A percentile compares a stretch with the other conserved stretches of the same genome.
Conservation (phyloP, 2,797 vertebrate genomes). For the Vultur gryphus region DNA sequence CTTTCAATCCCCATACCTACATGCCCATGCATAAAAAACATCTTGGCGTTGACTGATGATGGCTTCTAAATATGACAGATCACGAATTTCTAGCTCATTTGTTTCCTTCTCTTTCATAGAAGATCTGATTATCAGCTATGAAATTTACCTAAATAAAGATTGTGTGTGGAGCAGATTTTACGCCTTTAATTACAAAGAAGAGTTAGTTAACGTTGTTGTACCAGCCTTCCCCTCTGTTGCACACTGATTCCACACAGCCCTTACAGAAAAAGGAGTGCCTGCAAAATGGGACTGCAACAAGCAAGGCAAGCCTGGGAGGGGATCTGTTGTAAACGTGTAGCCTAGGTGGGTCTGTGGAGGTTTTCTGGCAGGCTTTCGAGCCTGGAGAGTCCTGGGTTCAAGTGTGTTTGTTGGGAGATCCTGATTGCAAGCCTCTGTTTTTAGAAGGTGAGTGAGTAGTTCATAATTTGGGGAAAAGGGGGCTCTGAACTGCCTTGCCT, state of each 20-base stretch:
- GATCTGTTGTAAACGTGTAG: not conserved
- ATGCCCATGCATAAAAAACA: not conserved
- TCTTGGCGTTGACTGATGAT: not conserved
- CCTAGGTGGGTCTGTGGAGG: not conserved
- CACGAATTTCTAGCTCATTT: slow-evolving; percentile 13
- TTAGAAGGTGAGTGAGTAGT: not conserved
- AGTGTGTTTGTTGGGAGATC: not conserved
- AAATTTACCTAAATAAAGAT: slow-evolving; percentile 46
- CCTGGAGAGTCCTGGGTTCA: not conserved
- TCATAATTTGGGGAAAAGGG: not conserved
- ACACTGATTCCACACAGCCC: not conserved
- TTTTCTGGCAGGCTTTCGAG: not conserved
- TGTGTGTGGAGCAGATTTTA: slow-evolving; percentile 28
- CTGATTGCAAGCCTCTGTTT: not conserved
- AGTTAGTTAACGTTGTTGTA: not conserved
- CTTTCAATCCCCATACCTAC: not conserved
- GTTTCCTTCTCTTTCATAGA: not conserved
- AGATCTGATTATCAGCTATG: not conserved
- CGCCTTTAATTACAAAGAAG: slow-evolving; percentile 9
- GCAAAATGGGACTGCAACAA: not conserved
- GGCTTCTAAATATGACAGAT: slow-evolving; percentile 36
- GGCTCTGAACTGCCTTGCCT: not conserved
- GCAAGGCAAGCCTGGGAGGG: not conserved
- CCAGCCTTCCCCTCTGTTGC: not conserved
- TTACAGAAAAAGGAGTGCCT: not conserved